Conservation (phyloP, 2,888 invertebrate species). For the Ochlodes sylvanus region DNA sequence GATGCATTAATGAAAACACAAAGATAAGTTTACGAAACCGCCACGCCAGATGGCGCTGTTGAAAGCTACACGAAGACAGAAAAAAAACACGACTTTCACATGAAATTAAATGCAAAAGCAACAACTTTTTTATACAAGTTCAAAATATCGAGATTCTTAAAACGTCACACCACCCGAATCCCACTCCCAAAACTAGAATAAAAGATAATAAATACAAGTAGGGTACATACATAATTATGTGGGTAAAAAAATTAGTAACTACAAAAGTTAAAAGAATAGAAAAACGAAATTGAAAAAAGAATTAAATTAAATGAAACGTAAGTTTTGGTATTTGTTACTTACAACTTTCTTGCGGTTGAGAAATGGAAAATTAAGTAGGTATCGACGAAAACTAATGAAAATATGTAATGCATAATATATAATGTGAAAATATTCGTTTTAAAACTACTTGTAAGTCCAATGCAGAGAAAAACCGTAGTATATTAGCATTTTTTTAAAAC, state of each 20-base stretch:
- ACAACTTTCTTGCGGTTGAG: neutral
- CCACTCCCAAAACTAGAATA: constrained; percentile 10
- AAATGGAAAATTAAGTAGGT: too few species aligned
- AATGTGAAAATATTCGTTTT: too few species aligned
- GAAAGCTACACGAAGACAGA: neutral
- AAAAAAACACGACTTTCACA: neutral
- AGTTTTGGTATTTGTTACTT: constrained; percentile 13
- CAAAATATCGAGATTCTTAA: constrained; percentile 18
- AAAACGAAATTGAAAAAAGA: neutral
- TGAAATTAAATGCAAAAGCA: neutral
- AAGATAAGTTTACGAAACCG: neutral
- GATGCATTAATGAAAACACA: neutral
- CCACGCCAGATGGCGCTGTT: neutral
- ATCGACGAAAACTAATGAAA: too few species aligned
- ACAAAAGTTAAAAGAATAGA: constrained; percentile 19
- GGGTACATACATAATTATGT: constrained; percentile 3
- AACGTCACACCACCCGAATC: constrained; percentile 3
- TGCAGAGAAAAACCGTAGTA: too few species aligned
- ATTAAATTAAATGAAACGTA: neutral
- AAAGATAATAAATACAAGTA: constrained; percentile 9
- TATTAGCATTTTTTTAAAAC: too few species aligned
- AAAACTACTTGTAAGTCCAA: too few species aligned
- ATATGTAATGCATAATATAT: too few species aligned
- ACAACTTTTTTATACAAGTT: neutral
- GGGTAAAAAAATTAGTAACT: constrained; percentile 10